These are phyloP conservation scores for Aphodius sticticus DNA, from an alignment of 2,888 invertebrate species.

Conservation along the genomic window DNA sequence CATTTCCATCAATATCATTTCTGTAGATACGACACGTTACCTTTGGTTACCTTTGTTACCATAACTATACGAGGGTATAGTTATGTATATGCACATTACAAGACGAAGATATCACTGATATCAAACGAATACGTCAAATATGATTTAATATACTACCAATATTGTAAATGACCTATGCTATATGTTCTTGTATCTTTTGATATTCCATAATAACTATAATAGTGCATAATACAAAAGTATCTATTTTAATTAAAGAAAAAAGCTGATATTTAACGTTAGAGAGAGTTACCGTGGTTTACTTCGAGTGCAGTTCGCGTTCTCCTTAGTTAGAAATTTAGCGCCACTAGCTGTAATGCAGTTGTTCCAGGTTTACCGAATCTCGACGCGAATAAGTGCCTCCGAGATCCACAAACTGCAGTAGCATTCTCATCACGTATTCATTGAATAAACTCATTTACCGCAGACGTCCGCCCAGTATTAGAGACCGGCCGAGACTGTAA, in stretches of 20 bases:
- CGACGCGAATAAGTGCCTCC: neutral
- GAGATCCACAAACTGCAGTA: neutral
- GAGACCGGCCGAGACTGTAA: neutral
- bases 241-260: neutral
- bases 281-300: neutral
- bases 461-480: neutral
- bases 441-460: constrained; percentile 4
- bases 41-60: too few relatives aligned
- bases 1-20: too few relatives aligned
- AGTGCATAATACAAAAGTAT: neutral
- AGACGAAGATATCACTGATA: too few relatives aligned
- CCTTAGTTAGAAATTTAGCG: neutral
- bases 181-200: too few relatives aligned
- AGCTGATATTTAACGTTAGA: neutral
- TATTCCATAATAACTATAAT: too few relatives aligned
- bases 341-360: neutral
- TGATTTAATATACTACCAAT: too few relatives aligned
- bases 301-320: neutral
- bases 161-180: too few relatives aligned
- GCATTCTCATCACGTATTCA: constrained; percentile 4
- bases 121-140: too few relatives aligned
- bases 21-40: too few relatives aligned
- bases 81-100: too few relatives aligned
- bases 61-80: too few relatives aligned
- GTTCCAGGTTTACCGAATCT: neutral